Percentiles rank a stretch among this genome's conserved stretches.
phyloP scores from a whole-genome alignment of 2,113 vertebrate genomes.

The Charadrius vociferus region DNA sequence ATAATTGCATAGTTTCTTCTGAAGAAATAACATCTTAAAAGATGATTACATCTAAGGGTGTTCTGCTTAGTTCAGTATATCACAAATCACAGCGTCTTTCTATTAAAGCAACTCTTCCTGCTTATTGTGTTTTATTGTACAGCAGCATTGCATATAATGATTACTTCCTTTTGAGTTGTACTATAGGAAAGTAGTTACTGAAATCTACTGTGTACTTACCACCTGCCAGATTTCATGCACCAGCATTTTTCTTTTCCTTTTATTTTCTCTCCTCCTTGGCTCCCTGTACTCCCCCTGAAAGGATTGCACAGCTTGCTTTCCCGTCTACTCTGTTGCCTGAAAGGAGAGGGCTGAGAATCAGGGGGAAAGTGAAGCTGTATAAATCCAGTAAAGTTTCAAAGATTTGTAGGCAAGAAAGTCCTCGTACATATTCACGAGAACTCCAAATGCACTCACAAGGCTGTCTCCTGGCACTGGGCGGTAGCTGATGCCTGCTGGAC shows the following conservation, averaged over 20 bases:
- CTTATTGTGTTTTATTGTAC: not conserved
- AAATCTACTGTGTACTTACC: not conserved
- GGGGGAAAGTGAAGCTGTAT: not conserved
- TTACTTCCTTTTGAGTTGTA: not conserved
- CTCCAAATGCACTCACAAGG: not conserved
- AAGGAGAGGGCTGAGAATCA: not conserved
- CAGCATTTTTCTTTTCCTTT: not conserved
- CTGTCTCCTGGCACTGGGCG: not conserved
- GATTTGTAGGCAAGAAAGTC: not conserved
- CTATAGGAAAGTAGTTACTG: not conserved
- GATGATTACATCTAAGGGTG: conserved; percentile 11
- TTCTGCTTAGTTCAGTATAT: not conserved
- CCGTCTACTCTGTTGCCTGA: not conserved
- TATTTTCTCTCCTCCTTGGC: not conserved
- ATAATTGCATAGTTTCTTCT: not conserved
- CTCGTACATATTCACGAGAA: fast-evolving
- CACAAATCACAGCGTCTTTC: not conserved
- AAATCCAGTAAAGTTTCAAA: not conserved
- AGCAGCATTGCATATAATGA: not conserved
- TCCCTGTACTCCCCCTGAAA: not conserved
- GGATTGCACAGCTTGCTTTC: not conserved
- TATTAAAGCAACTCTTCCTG: not conserved
- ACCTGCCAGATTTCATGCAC: not conserved
- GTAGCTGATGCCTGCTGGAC: not conserved
- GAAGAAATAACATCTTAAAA: conserved; percentile 2